Evolutionary conservation across 2,113 vertebrate genomes (phyloP).

Genomic region (Verasper variegatus): DNA sequence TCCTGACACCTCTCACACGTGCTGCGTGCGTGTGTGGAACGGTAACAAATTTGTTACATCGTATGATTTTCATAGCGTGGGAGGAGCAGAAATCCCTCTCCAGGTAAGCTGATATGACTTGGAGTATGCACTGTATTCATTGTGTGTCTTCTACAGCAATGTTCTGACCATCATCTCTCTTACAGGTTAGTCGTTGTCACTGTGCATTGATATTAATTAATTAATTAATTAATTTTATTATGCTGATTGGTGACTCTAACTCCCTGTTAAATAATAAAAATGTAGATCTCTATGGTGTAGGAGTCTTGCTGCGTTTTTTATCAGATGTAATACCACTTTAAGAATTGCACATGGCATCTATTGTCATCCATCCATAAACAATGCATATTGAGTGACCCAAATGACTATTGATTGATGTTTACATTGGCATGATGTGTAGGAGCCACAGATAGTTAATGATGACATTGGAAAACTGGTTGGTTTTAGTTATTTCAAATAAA

Average conservation of each 20-base stretch:
- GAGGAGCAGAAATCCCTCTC: background rate
- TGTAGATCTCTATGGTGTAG: background rate
- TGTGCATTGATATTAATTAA: background rate
- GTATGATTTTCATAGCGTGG: background rate
- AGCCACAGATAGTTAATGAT: background rate
- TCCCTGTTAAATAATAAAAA: background rate
- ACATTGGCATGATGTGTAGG: background rate
- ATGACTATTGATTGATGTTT: slow-evolving; percentile 45
- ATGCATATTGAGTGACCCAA: slow-evolving; percentile 53
- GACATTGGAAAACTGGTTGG: background rate
- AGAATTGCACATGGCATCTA: slow-evolving; percentile 11
- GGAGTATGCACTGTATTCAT: background rate
- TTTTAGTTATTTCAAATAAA: background rate
- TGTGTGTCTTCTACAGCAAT: too few relatives aligned
- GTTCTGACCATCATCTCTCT: background rate
- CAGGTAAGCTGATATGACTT: background rate
- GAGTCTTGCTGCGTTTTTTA: background rate
- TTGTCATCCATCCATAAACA: slow-evolving; percentile 6
- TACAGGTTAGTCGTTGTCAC: background rate
- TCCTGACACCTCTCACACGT: slow-evolving; percentile 31
- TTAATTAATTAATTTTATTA: too few relatives aligned
- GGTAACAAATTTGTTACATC: slow-evolving; percentile 22
- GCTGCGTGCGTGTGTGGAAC: slow-evolving; percentile 4
- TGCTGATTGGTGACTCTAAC: too few relatives aligned
- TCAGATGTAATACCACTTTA: slow-evolving; percentile 13